These are phyloP conservation scores for Trachymyrmex septentrionalis DNA, from an alignment of 1,140 invertebrate genomes.

Conservation along the genomic window DNA sequence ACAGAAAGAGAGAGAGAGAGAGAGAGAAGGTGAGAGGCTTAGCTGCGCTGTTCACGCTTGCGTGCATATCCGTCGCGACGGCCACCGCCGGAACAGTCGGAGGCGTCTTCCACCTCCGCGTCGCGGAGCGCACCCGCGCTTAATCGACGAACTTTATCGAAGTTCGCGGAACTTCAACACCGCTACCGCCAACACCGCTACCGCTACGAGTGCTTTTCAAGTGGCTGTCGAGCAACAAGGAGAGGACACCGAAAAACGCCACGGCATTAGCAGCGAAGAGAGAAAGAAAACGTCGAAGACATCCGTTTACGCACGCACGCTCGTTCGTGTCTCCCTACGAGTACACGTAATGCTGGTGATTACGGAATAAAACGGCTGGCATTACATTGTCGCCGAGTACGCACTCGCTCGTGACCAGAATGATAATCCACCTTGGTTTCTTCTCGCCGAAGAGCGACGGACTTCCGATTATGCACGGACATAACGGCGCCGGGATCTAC, in stretches of 20 bases:
- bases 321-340: constrained; percentile 30
- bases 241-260: not conserved
- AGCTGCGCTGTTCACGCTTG: constrained; percentile 43
- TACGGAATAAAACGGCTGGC: constrained; percentile 65
- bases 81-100: constrained; percentile 40
- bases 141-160: constrained; percentile 81
- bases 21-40: constrained; percentile 28
- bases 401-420: constrained; percentile 63
- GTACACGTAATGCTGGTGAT: constrained; percentile 60
- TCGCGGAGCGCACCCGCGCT: constrained; percentile 70
- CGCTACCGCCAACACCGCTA: not conserved
- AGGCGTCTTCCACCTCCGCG: constrained; percentile 41
- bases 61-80: constrained; percentile 61
- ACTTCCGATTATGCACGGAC: constrained; percentile 67
- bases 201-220: constrained; percentile 35
- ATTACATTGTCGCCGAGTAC: constrained; percentile 55
- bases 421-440: constrained; percentile 56
- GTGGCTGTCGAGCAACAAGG: constrained; percentile 21
- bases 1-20: not conserved
- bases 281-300: constrained; percentile 20
- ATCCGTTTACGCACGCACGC: constrained; percentile 29
- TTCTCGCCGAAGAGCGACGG: constrained; percentile 39
- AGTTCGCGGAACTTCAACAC: constrained; percentile 74
- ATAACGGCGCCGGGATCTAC: constrained; percentile 53
- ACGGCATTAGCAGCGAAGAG: not conserved